phyloP scores from a whole-genome alignment of 1,140 invertebrate species.

The Nomia melanderi region DNA sequence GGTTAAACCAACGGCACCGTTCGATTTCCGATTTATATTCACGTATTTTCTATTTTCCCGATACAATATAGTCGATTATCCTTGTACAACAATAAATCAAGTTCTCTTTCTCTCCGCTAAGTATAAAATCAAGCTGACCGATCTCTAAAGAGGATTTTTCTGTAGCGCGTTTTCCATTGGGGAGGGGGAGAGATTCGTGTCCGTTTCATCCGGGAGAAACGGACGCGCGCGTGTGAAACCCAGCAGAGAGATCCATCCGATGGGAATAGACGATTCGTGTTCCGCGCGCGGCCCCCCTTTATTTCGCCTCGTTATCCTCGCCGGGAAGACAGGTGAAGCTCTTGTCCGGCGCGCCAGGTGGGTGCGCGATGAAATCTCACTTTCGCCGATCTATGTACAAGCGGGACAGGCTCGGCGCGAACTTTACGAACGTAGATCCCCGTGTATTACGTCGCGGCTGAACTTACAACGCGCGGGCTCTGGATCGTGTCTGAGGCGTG shows the following conservation, averaged over 20 bases:
- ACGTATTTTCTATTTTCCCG: no score
- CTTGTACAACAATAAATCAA: no score
- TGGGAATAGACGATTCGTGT: slow-evolving; percentile 9
- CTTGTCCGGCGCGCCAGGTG: slow-evolving; percentile 26
- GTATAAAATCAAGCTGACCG: no score
- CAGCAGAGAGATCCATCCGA: neutral
- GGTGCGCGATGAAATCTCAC: slow-evolving; percentile 48
- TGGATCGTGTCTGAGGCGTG: slow-evolving; percentile 18
- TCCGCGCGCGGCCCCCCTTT: neutral
- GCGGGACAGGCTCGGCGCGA: neutral
- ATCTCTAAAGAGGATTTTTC: no score
- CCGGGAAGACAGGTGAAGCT: neutral
- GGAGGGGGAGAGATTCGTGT: neutral
- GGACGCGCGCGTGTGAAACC: neutral
- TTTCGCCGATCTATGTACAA: slow-evolving; percentile 30
- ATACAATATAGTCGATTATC: no score
- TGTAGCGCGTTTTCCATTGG: no score
- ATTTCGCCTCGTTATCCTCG: slow-evolving; percentile 2
- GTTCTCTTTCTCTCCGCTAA: no score
- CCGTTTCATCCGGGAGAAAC: no score
- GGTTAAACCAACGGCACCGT: no score
- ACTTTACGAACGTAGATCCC: slow-evolving; percentile 33
- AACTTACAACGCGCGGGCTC: slow-evolving; percentile 8
- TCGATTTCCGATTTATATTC: no score
- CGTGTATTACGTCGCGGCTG: neutral